Percentiles rank a stretch among this genome's conserved stretches.
These are phyloP conservation scores for Sycophaga agraensis DNA, from an alignment of 1,140 invertebrate genomes.

Conservation along the genomic window DNA sequence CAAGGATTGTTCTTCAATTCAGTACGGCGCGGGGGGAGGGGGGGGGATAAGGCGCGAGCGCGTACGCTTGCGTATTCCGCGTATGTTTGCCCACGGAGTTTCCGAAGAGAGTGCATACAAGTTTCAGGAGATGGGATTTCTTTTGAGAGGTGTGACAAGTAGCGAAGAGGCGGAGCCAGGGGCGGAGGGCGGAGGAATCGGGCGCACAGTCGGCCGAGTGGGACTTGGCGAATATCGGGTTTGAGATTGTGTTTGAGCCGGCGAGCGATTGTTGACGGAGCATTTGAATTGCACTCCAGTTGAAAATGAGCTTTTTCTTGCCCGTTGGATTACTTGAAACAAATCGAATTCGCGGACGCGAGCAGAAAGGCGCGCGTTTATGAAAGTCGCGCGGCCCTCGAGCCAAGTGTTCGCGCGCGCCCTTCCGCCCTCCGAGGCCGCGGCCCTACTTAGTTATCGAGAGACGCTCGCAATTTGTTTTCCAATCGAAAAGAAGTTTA, in stretches of 20 bases:
- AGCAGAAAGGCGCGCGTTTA: background rate
- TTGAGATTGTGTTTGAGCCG: conserved; percentile 14
- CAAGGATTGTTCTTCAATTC: too few species aligned
- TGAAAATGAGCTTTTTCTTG: conserved; percentile 20
- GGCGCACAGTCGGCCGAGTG: too few species aligned
- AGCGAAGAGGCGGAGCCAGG: background rate
- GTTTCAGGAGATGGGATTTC: too few species aligned
- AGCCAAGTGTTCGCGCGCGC: too few species aligned
- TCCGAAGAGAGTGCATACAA: background rate
- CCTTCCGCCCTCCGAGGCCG: too few species aligned
- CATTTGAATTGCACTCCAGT: conserved; percentile 23
- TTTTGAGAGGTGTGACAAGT: background rate
- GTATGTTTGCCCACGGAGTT: background rate
- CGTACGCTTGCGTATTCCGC: too few species aligned
- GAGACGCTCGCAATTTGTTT: too few species aligned
- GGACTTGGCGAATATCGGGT: background rate
- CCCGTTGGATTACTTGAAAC: conserved; percentile 7
- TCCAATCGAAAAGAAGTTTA: too few species aligned
- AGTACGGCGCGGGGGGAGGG: too few species aligned
- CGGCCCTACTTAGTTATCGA: too few species aligned
- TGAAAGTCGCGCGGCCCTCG: too few species aligned
- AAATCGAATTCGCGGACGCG: conserved; percentile 1
- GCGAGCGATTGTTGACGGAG: background rate
- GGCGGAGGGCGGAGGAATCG: background rate
- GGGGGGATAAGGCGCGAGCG: too few species aligned